Percentiles rank a stretch among this genome's conserved stretches.
Evolutionary conservation across 2,888 invertebrate genomes (phyloP).

Genomic region (Pyrochroa serraticornis): DNA sequence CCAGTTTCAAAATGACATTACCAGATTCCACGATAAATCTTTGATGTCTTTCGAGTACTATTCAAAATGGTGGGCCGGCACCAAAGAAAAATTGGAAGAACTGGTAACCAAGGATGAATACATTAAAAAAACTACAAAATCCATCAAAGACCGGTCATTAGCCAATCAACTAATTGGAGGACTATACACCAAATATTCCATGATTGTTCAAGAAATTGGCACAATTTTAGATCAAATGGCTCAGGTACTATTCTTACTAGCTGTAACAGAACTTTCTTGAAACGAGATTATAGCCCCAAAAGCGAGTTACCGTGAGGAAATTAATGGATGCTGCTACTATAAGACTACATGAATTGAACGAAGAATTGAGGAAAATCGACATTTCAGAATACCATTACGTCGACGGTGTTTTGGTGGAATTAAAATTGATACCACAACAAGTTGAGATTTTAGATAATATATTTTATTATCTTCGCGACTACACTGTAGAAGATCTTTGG

Average conservation of each 20-base stretch:
- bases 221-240: constrained; percentile 67
- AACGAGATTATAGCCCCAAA: constrained; percentile 59
- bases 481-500: constrained; percentile 50
- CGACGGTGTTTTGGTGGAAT: constrained; percentile 72
- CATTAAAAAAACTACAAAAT: constrained; percentile 38
- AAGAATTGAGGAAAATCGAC: constrained; percentile 63
- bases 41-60: constrained; percentile 60
- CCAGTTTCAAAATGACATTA: too few species aligned
- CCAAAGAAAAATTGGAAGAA: constrained; percentile 55
- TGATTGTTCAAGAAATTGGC: constrained; percentile 64
- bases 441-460: constrained; percentile 68
- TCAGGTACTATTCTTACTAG: constrained; percentile 44
- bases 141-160: constrained; percentile 57
- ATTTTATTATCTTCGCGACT: constrained; percentile 66
- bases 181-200: constrained; percentile 62
- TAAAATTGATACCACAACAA: constrained; percentile 72
- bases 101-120: constrained; percentile 54
- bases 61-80: constrained; percentile 60
- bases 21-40: constrained; percentile 2
- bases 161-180: constrained; percentile 62
- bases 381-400: constrained; percentile 71
- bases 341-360: constrained; percentile 65
- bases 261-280: constrained; percentile 1
- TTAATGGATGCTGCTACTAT: constrained; percentile 65
- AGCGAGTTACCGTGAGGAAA: constrained; percentile 62